phyloP scores from a whole-genome alignment of 2,797 vertebrate species.

The Helarctos malayanus region DNA sequence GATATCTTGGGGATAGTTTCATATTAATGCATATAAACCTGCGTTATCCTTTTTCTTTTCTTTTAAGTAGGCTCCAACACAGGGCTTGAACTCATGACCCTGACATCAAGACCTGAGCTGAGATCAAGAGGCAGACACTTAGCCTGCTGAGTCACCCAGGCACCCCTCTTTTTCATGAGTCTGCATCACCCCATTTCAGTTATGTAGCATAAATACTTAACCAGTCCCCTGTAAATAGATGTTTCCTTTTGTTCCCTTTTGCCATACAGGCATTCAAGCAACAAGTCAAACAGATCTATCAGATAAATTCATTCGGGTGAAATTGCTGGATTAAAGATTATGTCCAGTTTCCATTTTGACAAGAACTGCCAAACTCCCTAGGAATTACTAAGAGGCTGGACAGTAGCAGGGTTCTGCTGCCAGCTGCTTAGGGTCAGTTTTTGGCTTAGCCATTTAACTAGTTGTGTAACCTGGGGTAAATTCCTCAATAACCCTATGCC shows the following conservation, averaged over 20 bases:
- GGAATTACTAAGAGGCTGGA: neutral
- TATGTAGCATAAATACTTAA: neutral
- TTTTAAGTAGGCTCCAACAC: neutral
- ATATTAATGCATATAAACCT: neutral
- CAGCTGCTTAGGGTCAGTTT: neutral
- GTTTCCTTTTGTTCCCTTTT: constrained; percentile 17
- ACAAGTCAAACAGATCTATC: neutral
- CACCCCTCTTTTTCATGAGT: neutral
- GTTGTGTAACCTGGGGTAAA: neutral
- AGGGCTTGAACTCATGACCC: neutral
- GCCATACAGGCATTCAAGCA: constrained; percentile 27
- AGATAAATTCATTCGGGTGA: neutral
- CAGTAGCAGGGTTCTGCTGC: neutral
- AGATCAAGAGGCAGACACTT: neutral
- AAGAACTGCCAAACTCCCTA: neutral
- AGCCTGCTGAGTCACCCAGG: too few species aligned
- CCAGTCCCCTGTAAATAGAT: neutral
- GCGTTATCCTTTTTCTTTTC: neutral
- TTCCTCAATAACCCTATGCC: neutral
- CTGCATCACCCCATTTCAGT: neutral
- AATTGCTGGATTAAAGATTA: constrained; percentile 17
- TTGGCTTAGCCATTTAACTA: neutral
- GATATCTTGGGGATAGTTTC: constrained; percentile 5
- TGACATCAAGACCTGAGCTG: neutral
- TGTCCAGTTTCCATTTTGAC: constrained; percentile 14